These are phyloP conservation scores for Mionectes olivaceus DNA, from an alignment of 2,797 vertebrate species.

Conservation along the genomic window DNA sequence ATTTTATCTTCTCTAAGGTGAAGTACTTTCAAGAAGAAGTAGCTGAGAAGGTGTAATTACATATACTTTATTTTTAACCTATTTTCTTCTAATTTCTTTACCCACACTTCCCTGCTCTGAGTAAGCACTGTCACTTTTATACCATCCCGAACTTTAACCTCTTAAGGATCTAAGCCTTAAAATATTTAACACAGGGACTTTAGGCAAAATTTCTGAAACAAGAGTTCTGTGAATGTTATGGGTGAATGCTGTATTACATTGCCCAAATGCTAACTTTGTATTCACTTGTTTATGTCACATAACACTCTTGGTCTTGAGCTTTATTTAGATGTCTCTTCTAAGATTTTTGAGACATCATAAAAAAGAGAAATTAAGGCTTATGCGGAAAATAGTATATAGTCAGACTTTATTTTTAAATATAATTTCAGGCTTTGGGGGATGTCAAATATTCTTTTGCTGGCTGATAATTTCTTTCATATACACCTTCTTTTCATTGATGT, in stretches of 20 bases:
- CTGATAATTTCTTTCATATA: not conserved
- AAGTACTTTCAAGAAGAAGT: not conserved
- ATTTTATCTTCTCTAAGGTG: conserved; percentile 21
- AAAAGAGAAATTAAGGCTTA: not conserved
- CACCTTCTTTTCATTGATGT: not conserved
- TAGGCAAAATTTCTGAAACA: not conserved
- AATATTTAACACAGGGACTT: not conserved
- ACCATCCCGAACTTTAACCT: not conserved
- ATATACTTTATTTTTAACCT: conserved; percentile 14
- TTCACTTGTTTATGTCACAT: not conserved
- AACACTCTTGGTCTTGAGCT: not conserved
- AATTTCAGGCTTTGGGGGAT: not conserved
- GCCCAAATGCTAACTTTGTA: not conserved
- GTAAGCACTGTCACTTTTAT: not conserved
- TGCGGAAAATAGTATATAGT: not conserved
- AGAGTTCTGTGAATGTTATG: not conserved
- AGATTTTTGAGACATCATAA: not conserved
- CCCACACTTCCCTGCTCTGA: not conserved
- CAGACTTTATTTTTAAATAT: not conserved
- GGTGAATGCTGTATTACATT: not conserved
- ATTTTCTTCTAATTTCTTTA: conserved; percentile 3
- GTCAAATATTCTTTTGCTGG: not conserved
- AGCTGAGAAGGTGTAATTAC: conserved; percentile 6
- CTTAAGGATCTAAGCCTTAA: not conserved
- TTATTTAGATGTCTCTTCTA: not conserved